These are phyloP conservation scores for Metellina segmentata DNA, from an alignment of 2,888 invertebrate genomes.

Conservation along the genomic window DNA sequence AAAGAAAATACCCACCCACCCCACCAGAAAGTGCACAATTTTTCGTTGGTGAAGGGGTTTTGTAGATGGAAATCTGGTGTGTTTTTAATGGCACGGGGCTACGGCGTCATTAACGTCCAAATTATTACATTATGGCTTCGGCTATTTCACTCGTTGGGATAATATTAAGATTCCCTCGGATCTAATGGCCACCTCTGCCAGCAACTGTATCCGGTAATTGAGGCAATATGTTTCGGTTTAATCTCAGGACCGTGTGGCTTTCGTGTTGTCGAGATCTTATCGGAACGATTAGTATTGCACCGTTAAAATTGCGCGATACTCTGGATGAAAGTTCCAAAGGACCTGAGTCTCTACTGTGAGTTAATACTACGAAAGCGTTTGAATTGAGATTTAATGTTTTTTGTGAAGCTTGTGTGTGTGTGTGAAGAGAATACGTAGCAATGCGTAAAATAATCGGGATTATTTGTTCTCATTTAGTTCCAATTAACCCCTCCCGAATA, in stretches of 20 bases:
- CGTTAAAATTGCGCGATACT: constrained; percentile 23
- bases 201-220: constrained; percentile 39
- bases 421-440: too few relatives aligned
- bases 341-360: too few relatives aligned
- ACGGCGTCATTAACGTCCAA: constrained; percentile 47
- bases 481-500: too few relatives aligned
- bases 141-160: constrained; percentile 36
- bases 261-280: constrained; percentile 10
- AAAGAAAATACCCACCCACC: constrained; percentile 34
- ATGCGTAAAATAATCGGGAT: too few relatives aligned
- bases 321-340: too few relatives aligned
- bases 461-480: too few relatives aligned
- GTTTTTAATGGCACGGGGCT: constrained; percentile 41
- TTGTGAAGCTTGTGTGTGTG: too few relatives aligned
- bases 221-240: constrained; percentile 49
- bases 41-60: constrained; percentile 7
- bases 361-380: too few relatives aligned
- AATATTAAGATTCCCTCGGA: constrained; percentile 27
- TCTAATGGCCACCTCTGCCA: constrained; percentile 25
- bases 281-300: constrained; percentile 4
- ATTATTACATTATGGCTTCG: constrained; percentile 41
- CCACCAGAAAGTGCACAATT: constrained; percentile 10
- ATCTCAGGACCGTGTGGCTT: constrained; percentile 5
- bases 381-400: too few relatives aligned
- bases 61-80: constrained; percentile 11